Base-by-base conservation (phyloP, 2,888 invertebrate genomes). In the Orchestes rusci region DNA sequence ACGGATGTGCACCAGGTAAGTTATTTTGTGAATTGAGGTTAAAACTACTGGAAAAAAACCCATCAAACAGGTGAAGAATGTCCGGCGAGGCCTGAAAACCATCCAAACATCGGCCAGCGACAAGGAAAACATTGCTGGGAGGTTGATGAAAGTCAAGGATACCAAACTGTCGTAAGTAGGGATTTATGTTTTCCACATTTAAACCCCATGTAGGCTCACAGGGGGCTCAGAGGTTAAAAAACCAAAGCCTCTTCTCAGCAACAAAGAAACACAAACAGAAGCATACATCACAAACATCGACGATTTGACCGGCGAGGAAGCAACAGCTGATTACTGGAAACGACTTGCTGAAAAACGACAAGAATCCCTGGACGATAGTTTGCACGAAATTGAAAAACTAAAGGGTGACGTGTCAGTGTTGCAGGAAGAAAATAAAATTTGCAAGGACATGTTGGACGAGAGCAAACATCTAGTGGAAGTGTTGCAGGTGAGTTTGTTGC, bases 311-410 rank as follows among this genome's bases (percentile, higher is more conserved):
- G 77, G 79, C 30, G 77, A 79, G 44, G 70, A 72, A 65, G 81
- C 87, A 3, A 79, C 84, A 44, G 80, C 80, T 59, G 76, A 77
- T 50, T 89, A 88, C 62, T 89, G 86, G 84, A 72, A 84, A 66
- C 70, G 77, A 33, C 62, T 88, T 50, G 84, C 87, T 16, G 86
- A 84, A 62, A 81, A 80, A 58, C 75, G 87, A 47, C 76, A 82
- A 45, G 69, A 77, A 54, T 82, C 83, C 2, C 66, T 89, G 17
- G 77, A 86, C 57, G 79, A 82, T 49, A 77, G 85, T 17, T 71
- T 88, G 18, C 73, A 77, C 43, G 86, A 88, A 66, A 87, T 85
- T 68, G 75, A 76, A 48, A 73, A 73, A 53, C 60, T 78, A 16
- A 71, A 73, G 51, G 73, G 73, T 27, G 65, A 71, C 47, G 66